Conservation (phyloP, 2,888 invertebrate genomes). For the Phengaris arion region DNA sequence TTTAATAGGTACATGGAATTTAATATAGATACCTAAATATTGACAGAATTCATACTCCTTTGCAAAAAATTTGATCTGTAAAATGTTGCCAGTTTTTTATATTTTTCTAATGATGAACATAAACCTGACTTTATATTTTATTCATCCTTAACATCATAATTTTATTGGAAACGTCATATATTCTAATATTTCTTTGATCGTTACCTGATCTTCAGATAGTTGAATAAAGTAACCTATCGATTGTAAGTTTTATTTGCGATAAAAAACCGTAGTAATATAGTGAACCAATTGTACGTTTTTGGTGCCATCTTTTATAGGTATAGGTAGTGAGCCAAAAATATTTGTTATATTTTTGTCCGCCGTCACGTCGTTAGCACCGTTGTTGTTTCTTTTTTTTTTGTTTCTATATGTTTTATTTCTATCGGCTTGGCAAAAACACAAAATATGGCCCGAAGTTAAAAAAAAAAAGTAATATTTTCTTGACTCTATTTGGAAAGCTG, state of each 20-base stretch:
- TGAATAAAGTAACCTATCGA: not conserved
- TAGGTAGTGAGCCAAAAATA: slow-evolving; percentile 4
- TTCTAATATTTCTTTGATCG: no score
- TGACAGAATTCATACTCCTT: not conserved
- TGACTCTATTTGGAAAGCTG: not conserved
- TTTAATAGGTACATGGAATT: not conserved
- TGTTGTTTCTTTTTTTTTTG: not conserved
- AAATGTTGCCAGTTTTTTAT: no score
- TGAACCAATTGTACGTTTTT: not conserved
- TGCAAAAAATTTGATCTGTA: no score
- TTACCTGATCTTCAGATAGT: not conserved
- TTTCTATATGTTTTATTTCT: not conserved
- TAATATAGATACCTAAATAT: not conserved
- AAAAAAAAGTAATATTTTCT: not conserved
- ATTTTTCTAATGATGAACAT: no score
- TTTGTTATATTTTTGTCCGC: slow-evolving; percentile 20
- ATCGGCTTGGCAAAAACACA: not conserved
- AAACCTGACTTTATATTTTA: no score
- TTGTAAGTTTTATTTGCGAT: no score
- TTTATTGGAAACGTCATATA: no score
- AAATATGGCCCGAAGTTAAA: not conserved
- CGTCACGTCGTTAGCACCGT: slow-evolving; percentile 18
- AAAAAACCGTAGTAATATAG: no score
- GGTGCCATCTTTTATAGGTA: no score
- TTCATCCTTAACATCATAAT: no score